Evolutionary conservation across 2,888 invertebrate species (phyloP).

Genomic region (Drosophila quinaria): DNA sequence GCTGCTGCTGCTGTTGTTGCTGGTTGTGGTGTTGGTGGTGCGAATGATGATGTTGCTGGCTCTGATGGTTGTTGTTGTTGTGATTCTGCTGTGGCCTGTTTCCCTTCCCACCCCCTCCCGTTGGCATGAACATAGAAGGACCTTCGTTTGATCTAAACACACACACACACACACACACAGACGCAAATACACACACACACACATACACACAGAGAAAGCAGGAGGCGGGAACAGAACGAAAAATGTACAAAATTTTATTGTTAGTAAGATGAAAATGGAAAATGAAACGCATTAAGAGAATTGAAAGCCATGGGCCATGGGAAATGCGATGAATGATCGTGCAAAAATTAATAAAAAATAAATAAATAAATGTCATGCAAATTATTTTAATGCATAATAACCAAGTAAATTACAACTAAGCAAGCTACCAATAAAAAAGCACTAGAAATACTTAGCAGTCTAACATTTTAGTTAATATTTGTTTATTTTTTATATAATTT

Average conservation of each 20-base stretch:
- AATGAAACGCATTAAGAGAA: slow-evolving; percentile 59
- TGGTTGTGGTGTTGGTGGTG: slow-evolving; percentile 56
- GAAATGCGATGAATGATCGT: slow-evolving; percentile 52
- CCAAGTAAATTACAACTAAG: slow-evolving; percentile 16
- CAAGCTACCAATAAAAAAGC: background rate
- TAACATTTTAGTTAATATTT: background rate
- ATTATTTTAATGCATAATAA: slow-evolving; percentile 7
- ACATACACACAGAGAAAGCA: slow-evolving; percentile 23
- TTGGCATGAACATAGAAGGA: slow-evolving; percentile 84
- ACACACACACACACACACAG: slow-evolving; percentile 26
- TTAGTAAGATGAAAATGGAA: slow-evolving; percentile 77
- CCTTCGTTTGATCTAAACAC: slow-evolving; percentile 79
- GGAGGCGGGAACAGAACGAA: slow-evolving; percentile 63
- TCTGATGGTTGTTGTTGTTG: slow-evolving; percentile 78
- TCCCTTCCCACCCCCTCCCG: slow-evolving; percentile 85
- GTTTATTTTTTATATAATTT: background rate
- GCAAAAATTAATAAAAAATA: slow-evolving; percentile 30
- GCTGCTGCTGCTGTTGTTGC: slow-evolving; percentile 54
- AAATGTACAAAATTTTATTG: slow-evolving; percentile 73
- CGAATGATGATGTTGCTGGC: slow-evolving; percentile 63
- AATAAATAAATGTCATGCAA: slow-evolving; percentile 50
- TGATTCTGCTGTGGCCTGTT: slow-evolving; percentile 77
- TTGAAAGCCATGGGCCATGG: slow-evolving; percentile 53
- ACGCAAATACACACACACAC: slow-evolving; percentile 18
- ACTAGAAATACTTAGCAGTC: background rate